phyloP scores from a whole-genome alignment of 2,113 vertebrate genomes.

The Rostratula benghalensis region DNA sequence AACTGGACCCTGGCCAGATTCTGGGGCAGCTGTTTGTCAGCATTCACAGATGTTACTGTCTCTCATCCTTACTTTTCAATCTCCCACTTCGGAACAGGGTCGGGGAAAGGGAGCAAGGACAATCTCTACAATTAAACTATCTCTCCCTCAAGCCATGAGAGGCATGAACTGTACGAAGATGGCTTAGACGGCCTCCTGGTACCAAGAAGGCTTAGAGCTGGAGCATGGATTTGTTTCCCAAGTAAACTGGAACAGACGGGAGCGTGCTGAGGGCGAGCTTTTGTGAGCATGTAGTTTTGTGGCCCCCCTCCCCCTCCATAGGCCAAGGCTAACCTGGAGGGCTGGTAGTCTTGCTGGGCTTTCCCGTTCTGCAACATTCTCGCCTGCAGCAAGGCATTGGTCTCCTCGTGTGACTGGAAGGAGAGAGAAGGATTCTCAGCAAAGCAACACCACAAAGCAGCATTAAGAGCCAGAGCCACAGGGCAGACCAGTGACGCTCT shows the following conservation, averaged over 20 bases:
- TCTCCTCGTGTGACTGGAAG: constrained; percentile 72
- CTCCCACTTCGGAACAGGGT: neutral
- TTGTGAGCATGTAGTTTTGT: neutral
- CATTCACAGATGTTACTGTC: neutral
- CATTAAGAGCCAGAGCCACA: neutral
- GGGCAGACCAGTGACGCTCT: neutral
- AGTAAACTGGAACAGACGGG: neutral
- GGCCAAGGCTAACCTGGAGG: constrained; percentile 74
- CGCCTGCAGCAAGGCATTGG: constrained; percentile 78
- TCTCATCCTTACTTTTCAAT: neutral
- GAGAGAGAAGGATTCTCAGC: constrained; percentile 2
- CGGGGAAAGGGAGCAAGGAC: no score
- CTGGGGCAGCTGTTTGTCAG: neutral
- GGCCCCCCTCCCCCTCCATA: neutral
- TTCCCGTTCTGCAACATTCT: constrained; percentile 71
- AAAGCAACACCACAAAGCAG: neutral
- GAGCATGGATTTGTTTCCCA: neutral
- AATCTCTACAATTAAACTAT: neutral
- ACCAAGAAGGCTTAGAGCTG: neutral
- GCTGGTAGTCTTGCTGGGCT: constrained; percentile 71
- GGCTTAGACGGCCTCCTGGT: neutral
- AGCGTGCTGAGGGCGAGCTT: neutral
- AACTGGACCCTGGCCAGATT: neutral
- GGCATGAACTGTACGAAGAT: neutral
- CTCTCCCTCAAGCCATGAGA: neutral